These are phyloP conservation scores for Mustelus asterias DNA, from an alignment of 2,113 vertebrate species.

Conservation along the genomic window DNA sequence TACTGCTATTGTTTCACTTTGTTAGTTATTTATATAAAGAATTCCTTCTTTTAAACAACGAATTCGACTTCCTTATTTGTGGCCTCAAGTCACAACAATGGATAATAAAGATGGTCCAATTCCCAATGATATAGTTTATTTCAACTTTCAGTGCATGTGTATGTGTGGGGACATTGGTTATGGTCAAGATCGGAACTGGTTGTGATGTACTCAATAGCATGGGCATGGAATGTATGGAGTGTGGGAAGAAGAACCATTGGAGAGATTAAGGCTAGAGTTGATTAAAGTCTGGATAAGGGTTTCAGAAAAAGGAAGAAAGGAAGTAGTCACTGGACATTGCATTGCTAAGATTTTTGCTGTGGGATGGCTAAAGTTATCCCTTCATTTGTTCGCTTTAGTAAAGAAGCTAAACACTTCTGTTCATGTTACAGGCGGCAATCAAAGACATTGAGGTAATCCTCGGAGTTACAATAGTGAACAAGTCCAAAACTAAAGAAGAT, in stretches of 20 bases:
- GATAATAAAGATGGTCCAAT: not conserved
- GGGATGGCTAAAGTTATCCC: not conserved
- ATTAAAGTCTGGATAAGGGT: not conserved
- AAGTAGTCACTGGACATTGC: not conserved
- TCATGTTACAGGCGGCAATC: slow-evolving; percentile 59
- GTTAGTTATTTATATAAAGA: not conserved
- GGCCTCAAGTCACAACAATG: not conserved
- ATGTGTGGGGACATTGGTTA: not conserved
- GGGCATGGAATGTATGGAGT: not conserved
- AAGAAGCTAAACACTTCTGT: not conserved
- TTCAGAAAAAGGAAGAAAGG: not conserved
- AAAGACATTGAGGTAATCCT: slow-evolving; percentile 64
- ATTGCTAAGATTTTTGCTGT: not conserved
- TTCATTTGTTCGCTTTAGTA: not conserved
- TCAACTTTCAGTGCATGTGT: not conserved
- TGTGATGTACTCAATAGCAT: not conserved
- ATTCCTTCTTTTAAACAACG: not conserved
- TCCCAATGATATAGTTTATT: not conserved
- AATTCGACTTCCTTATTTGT: too few relatives aligned
- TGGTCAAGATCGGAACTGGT: not conserved
- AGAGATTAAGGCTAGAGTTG: too few relatives aligned
- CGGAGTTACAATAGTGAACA: slow-evolving; percentile 66
- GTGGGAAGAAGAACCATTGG: not conserved
- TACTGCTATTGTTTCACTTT: too few relatives aligned
- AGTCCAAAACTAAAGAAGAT: slow-evolving; percentile 53